Base-by-base conservation (phyloP, 2,888 invertebrate genomes). In the Eupithecia insigniata region DNA sequence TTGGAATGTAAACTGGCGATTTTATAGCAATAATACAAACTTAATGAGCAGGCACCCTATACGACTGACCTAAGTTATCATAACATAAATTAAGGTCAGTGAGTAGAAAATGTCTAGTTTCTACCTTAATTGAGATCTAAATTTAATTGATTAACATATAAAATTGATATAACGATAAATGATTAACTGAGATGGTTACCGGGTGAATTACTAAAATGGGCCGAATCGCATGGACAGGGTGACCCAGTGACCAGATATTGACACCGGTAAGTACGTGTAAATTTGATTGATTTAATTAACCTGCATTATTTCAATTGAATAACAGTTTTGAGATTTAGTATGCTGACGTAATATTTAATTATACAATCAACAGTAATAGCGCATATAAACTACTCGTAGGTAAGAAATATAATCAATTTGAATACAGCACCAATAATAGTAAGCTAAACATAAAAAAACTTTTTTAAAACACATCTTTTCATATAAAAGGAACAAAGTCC, bases 41-140 rank as follows among this genome's bases (percentile, higher is more conserved):
- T 58, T 32, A 51, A 61, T 66, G 66, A 51, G 43, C 67, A 46
- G 18, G 8, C 12, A 51, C 22, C 10, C 22, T 12, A 51, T 22
- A 14, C 26, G 5, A 55, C 26, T 55, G 55, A 55, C 14, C 22
- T 26, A 55, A 55, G 2, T 26, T 55, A 26, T 55, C 26, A 55
- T 22, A 51, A 51, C 18, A 5, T 18, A n/a, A n/a, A n/a, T n/a
- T n/a, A 14, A 2, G 22, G 22, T 55, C 55, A 55, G 26, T n/a
- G 10, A 51, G 7, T 22, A 51, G 55, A 12, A 14, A 5, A 55
- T 26, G 22, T 26, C 51, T 51, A 12, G 12, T 55, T 55, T 26
- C 60, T 58, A 64, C 46, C 66, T 68, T 73, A 70, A 34, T 34
- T 70, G 64, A 73, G 70, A 73, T 73, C 73, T 72, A 62, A 66